Conservation (phyloP, 2,797 vertebrate genomes). For the Aeoliscus strigatus region DNA sequence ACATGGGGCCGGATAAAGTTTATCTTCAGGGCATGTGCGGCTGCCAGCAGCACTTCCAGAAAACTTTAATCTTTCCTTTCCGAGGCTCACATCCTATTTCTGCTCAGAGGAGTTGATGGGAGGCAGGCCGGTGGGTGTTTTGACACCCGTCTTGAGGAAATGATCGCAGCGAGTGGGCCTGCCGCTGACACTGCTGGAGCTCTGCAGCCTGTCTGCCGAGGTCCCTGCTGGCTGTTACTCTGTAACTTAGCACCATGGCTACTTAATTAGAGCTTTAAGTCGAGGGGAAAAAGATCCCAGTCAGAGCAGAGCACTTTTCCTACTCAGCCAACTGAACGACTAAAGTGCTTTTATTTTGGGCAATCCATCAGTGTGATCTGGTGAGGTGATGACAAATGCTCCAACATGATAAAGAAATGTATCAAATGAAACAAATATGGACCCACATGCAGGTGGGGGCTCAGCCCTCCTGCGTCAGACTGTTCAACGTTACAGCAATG, state of each 20-base stretch:
- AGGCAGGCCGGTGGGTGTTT: slow-evolving; percentile 75
- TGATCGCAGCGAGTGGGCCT: slow-evolving; percentile 55
- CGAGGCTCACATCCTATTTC: slow-evolving; percentile 77
- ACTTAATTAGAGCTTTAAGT: slow-evolving; percentile 66
- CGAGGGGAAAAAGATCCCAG: slow-evolving; percentile 19
- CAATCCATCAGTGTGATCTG: slow-evolving; percentile 64
- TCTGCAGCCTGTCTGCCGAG: slow-evolving; percentile 60
- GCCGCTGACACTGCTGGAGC: slow-evolving; percentile 53
- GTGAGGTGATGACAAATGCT: slow-evolving; percentile 57
- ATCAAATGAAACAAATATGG: slow-evolving; percentile 66
- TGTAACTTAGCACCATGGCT: slow-evolving; percentile 57
- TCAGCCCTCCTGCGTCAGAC: too few species aligned
- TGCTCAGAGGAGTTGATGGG: slow-evolving; percentile 74
- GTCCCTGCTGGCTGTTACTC: slow-evolving; percentile 61
- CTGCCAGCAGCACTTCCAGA: slow-evolving; percentile 82
- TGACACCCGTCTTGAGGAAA: slow-evolving; percentile 74
- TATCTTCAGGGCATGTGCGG: slow-evolving; percentile 82
- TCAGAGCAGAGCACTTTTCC: slow-evolving; percentile 28
- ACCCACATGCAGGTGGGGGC: slow-evolving; percentile 31
- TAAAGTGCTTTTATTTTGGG: slow-evolving; percentile 60
- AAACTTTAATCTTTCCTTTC: slow-evolving; percentile 83
- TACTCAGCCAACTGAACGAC: slow-evolving; percentile 25
- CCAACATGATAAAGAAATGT: slow-evolving; percentile 62
- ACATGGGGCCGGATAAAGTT: slow-evolving; percentile 79
- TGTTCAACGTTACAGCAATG: slow-evolving; percentile 65